Evolutionary conservation across 2,888 invertebrate genomes (phyloP).

Genomic region (Epinotia nisella): DNA sequence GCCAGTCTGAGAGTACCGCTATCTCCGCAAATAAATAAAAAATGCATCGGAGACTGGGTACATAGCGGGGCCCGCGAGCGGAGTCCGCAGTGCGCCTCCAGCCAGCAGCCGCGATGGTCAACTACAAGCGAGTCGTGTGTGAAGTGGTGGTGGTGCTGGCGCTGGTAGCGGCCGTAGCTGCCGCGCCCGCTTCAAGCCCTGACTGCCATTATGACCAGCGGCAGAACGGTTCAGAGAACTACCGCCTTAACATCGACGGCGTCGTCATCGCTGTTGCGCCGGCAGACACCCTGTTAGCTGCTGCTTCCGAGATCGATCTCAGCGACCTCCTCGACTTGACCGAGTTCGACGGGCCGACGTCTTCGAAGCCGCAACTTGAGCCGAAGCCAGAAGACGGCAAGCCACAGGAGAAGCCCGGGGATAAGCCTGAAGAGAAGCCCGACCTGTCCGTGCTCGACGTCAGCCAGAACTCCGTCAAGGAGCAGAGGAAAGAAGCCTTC

Average conservation of each 20-base stretch:
- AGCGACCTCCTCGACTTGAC: constrained; percentile 69
- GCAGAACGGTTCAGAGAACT: constrained; percentile 91
- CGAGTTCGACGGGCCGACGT: constrained; percentile 59
- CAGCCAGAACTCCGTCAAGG: constrained; percentile 59
- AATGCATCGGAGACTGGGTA: constrained; percentile 76
- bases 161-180: constrained; percentile 52
- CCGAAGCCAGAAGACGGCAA: constrained; percentile 42
- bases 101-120: constrained; percentile 77
- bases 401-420: constrained; percentile 22
- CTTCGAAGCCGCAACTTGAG: constrained; percentile 52
- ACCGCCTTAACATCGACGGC: constrained; percentile 88
- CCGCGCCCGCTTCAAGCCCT: constrained; percentile 63
- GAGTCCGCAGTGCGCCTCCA: constrained; percentile 66
- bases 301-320: constrained; percentile 79
- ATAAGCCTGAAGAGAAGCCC: constrained; percentile 50
- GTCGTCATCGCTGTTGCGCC: constrained; percentile 88
- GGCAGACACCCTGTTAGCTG: constrained; percentile 84
- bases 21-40: constrained; percentile 83
- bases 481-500: constrained; percentile 68
- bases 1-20: constrained; percentile 75
- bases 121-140: constrained; percentile 78
- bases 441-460: constrained; percentile 54
- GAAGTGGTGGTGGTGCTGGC: constrained; percentile 65
- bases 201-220: constrained; percentile 87
- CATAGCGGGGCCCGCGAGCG: constrained; percentile 72